Percentiles rank a stretch among this genome's conserved stretches.
These are phyloP conservation scores for Equus quagga DNA, from an alignment of 2,113 vertebrate genomes.

Conservation along the genomic window DNA sequence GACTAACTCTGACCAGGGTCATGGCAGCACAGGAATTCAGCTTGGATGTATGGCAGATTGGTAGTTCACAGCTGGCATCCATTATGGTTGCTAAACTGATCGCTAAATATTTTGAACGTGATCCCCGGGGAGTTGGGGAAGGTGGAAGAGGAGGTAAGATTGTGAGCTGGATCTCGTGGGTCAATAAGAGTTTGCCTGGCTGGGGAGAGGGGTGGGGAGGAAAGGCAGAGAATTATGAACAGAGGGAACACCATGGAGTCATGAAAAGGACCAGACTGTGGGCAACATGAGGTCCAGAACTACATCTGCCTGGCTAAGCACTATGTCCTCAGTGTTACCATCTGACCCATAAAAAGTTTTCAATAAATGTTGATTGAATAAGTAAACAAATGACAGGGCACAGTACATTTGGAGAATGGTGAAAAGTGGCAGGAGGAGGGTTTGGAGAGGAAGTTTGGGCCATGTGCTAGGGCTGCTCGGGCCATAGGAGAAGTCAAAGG, in stretches of 20 bases:
- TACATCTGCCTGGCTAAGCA: neutral
- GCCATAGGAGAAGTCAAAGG: neutral
- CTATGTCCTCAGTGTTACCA: neutral
- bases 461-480: neutral
- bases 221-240: neutral
- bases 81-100: neutral
- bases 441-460: neutral
- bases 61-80: neutral
- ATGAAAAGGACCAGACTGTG: neutral
- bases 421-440: neutral
- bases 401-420: neutral
- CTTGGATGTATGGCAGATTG: neutral
- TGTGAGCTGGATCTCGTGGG: neutral
- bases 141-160: neutral
- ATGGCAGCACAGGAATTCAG: neutral
- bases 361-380: neutral
- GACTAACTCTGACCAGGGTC: neutral
- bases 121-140: neutral
- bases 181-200: neutral
- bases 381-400: neutral
- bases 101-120: neutral
- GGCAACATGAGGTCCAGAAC: neutral
- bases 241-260: neutral
- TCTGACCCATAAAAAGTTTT: neutral
- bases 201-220: neutral